Conservation (phyloP, 1,140 invertebrate genomes). For the Oreohelix idahoensis region DNA sequence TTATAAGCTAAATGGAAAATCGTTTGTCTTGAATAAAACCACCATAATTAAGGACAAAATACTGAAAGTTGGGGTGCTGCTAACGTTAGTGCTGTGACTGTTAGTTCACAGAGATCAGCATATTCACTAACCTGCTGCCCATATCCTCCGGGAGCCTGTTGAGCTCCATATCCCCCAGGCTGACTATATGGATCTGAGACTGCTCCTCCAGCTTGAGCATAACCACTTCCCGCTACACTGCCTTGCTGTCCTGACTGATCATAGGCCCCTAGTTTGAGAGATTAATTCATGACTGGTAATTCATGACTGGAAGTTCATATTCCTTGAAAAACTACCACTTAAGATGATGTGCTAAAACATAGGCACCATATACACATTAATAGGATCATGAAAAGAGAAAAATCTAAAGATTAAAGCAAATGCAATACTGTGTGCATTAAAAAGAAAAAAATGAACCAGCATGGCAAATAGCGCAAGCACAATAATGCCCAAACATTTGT, state of each 20-base stretch:
- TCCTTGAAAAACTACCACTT: too few relatives aligned
- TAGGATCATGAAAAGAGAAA: too few relatives aligned
- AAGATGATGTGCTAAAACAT: too few relatives aligned
- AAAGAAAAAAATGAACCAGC: too few relatives aligned
- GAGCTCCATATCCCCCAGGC: conserved; percentile 24
- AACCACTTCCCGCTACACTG: background rate
- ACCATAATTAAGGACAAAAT: background rate
- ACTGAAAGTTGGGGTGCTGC: background rate
- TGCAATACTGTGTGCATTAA: too few relatives aligned
- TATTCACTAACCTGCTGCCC: background rate
- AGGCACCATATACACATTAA: too few relatives aligned
- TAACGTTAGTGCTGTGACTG: background rate
- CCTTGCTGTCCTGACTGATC: conserved; percentile 17
- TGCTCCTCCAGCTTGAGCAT: background rate
- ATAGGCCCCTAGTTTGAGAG: conserved; percentile 1
- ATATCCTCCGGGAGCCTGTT: conserved; percentile 8
- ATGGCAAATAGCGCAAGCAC: too few relatives aligned
- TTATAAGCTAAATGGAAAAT: background rate
- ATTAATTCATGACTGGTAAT: too few relatives aligned
- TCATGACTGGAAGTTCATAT: too few relatives aligned
- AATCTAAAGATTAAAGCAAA: too few relatives aligned
- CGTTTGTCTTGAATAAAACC: background rate
- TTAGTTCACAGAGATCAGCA: background rate
- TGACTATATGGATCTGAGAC: conserved; percentile 22
- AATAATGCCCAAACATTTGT: too few relatives aligned